Base-by-base conservation (phyloP, 2,888 invertebrate genomes). In the Andrena minutula region DNA sequence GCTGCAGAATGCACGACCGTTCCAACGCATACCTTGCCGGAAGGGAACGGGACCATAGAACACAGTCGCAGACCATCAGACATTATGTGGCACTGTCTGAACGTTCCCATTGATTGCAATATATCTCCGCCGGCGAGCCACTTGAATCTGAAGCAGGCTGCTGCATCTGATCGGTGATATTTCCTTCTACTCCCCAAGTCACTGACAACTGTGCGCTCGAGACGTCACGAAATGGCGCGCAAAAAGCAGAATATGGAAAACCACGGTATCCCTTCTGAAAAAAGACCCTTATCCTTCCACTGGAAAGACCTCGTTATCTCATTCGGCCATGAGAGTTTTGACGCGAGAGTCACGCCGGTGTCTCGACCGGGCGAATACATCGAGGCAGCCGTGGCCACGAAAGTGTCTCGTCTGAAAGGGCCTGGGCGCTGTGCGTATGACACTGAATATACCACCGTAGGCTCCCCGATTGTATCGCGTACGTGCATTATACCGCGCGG, bases 401-500 rank as follows among this genome's bases (percentile, higher is more conserved):
- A 56, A 23, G 56, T 56, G 56, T 56, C 56, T 26, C 56, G 23
- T 1, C 12, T 26, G 56, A 56, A 56, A 56, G 10, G 56, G 26
- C 26, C 26, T 12, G 10, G 1, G 4, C 20, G 51, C 53, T 60
- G 75, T 60, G 47, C 32, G 75, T 71, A 61, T 75, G 81, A 74
- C 79, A 74, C 53, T 28, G 79, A 82, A 70, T 74, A 66, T 70
- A 79, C 65, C 49, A 60, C 47, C 47, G 47, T 8, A 20, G 58
- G 58, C 8, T 64, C 5, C 5, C 51, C 79, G 79, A 82, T 82
- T 75, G 71, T 82, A 79, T 79, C 79, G 76, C 60, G 63, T 63
- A 56, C 53, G 70, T 49, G 80, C 73, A 83, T 80, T 83, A 76
- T 80, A 66, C 81, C 65, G 75, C 35, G 65, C 76, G 66, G 71